Percentiles rank a stretch among this genome's conserved stretches.
Evolutionary conservation across 2,888 invertebrate genomes (phyloP).

Genomic region (Orchestes rusci): DNA sequence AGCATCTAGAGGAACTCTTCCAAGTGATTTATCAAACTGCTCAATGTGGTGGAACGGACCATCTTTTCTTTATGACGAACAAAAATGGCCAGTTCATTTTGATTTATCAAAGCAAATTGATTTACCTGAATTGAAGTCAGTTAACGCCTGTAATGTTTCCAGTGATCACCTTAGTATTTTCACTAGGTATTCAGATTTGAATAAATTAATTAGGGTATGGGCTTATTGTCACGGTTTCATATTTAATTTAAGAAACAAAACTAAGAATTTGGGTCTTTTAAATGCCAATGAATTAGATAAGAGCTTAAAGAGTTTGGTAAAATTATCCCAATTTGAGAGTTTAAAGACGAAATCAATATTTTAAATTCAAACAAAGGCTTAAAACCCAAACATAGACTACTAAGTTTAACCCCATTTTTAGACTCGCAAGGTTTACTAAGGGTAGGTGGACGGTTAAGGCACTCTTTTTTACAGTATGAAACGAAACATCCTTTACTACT

Average conservation of each 20-base stretch:
- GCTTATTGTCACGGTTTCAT: neutral
- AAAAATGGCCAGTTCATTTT: neutral
- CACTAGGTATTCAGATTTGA: neutral
- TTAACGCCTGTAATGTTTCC: neutral
- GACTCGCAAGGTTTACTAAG: conserved; percentile 19
- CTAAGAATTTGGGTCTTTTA: neutral
- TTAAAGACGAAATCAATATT: neutral
- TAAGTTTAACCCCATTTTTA: conserved; percentile 20
- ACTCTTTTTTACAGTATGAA: conserved; percentile 12
- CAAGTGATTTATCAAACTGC: conserved; percentile 5
- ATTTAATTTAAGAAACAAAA: neutral
- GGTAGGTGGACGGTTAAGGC: conserved; percentile 22
- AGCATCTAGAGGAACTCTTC: conserved; percentile 4
- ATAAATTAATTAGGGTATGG: neutral
- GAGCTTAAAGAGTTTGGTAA: neutral
- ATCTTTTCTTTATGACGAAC: conserved; percentile 4
- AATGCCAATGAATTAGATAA: neutral
- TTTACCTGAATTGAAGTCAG: neutral
- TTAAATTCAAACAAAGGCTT: neutral
- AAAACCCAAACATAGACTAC: neutral
- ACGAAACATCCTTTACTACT: conserved; percentile 24
- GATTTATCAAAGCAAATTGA: neutral
- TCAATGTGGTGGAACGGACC: conserved; percentile 11
- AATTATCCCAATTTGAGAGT: neutral
- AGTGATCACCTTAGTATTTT: neutral